Evolutionary conservation across 2,888 invertebrate species (phyloP), one percentile per base, ranked within the genome.

Genomic region (Silvanus unidentatus): DNA sequence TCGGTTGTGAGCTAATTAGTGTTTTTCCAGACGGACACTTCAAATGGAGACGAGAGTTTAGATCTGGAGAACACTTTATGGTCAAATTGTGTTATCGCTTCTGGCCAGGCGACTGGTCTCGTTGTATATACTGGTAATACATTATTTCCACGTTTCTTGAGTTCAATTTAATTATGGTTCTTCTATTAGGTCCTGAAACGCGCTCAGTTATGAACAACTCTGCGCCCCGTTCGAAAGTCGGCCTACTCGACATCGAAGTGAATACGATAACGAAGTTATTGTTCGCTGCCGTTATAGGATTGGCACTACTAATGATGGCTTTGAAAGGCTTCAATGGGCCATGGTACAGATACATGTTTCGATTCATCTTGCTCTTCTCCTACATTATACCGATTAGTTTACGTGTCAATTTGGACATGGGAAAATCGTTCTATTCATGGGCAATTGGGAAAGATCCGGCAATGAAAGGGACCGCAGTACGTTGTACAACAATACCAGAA

Each of bases 131-230:
- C 95, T 39, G 85, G n/a, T n/a, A n/a, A n/a, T n/a, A n/a, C n/a
- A n/a, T 28, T 28, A 28, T 28, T 28, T 28, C 28, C 10, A 28
- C 28, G 10, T 28, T 28, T 6, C 10, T n/a, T n/a, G n/a, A 28
- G 6, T 28, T 28, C 6, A 8, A 28, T 28, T 28, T 8, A 8
- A 28, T 28, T 28, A 28, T 28, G 28, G 8, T 28, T 28, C 10
- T 28, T 28, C 10, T 28, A 28, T 28, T 73, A 73, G 95, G 99
- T 12, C 83, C 84, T 40, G 99, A 99, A 75, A 98, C 98, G 0
- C 80, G 98, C 55, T 92, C 94, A 57, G 92, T 97, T 9, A 99
- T 99, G 98, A 99, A 99, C 74, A 98, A 98, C 68, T 94, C 95
- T 0, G 83, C 86, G 38, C 96, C 98, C 0, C 81, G 95, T 45